Percentiles rank a stretch among this genome's conserved stretches.
Conservation (phyloP, 2,797 vertebrate genomes). For the Coregonus suidteri region DNA sequence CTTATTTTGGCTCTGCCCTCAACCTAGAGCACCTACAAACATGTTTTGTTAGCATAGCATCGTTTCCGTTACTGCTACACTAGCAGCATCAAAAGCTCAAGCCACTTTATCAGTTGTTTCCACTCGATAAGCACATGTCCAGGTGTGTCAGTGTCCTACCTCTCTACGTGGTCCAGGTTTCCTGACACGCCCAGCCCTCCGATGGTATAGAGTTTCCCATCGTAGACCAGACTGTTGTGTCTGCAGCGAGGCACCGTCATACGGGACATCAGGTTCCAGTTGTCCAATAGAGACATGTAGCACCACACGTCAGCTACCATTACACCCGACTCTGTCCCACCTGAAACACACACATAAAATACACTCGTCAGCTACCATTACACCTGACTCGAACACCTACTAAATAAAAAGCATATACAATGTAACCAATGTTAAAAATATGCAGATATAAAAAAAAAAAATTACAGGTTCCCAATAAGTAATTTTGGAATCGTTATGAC, state of each 20-base stretch:
- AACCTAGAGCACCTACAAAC: background rate
- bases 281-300: conserved; percentile 98
- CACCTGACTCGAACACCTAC: background rate
- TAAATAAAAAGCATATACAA: no score
- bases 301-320: conserved; percentile 97
- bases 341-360: conserved; percentile 63
- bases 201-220: conserved; percentile 95
- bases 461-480: background rate
- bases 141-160: conserved; percentile 70
- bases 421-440: background rate
- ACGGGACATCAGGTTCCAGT: conserved; percentile 98
- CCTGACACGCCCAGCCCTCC: conserved; percentile 92
- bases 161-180: conserved; percentile 97
- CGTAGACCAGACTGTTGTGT: conserved; percentile 96
- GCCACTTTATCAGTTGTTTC: background rate
- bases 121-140: background rate
- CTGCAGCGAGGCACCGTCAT: conserved; percentile 95
- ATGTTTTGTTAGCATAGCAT: background rate
- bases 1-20: no score
- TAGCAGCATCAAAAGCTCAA: background rate
- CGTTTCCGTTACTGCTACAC: background rate
- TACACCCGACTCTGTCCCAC: conserved; percentile 94
- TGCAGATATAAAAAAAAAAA: no score
- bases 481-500: background rate
- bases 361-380: conserved; percentile 37